Base-by-base conservation (phyloP, 1,140 invertebrate species). In the Melipona quadrifasciata region DNA sequence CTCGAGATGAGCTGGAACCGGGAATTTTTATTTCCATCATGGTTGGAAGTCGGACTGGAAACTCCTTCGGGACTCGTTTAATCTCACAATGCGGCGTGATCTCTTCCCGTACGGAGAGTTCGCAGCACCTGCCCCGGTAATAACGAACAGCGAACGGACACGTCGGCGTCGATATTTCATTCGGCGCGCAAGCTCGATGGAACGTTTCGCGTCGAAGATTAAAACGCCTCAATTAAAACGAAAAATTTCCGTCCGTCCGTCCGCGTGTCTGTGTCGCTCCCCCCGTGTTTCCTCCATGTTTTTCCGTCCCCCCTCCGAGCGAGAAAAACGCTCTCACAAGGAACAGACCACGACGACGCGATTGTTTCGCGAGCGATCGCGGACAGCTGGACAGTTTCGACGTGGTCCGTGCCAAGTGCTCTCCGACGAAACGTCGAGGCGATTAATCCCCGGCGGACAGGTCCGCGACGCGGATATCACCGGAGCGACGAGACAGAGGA, bases 391-490 rank as follows among this genome's bases (percentile, higher is more conserved):
- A 71, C 71, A 47, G 80, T 70, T 31, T 76, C 67, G 57, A 77
- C 65, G 57, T 47, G 70, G 74, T 77, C 34, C 73, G 12, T 58
- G n/a, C 78, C 24, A 31, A 6, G 11, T 8, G 8, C 10, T 12
- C 17, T 0, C 17, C n/a, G 24, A 21, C n/a, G 64, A 64, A 76
- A 84, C 55, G 73, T 79, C 31, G 39, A 47, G 39, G 67, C 80
- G 83, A 89, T 85, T 87, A 89, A 87, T 87, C 72, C 70, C n/a
- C 76, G 68, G 79, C 80, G 55, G 76, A 70, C 82, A 61, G 76
- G 67, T 77, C 64, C 11, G n/a, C 24, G 58, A 47, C 39, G 39
- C 70, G 80, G 85, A 80, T 83, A 89, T 71, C 80, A 65, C 53
- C 17, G 51, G 16, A 31, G n/a, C 70, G 71, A 76, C 17, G 72